Evolutionary conservation across 2,797 vertebrate genomes (phyloP).

Genomic region (Falco naumanni): DNA sequence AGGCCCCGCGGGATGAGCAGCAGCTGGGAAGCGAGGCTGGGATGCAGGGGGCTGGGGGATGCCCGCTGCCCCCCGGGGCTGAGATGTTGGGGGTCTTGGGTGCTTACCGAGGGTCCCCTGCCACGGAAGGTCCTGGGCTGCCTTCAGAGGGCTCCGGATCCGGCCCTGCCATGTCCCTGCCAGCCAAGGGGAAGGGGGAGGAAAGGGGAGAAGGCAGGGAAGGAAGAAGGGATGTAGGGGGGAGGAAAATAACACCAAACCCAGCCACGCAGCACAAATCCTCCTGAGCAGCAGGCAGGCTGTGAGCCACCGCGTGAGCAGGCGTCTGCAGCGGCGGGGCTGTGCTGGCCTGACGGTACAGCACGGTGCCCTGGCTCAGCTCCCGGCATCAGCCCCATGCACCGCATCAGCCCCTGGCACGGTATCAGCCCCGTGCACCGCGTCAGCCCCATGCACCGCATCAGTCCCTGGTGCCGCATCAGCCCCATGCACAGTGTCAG

Average conservation of each 20-base stretch:
- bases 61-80: background rate
- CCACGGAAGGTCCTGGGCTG: background rate
- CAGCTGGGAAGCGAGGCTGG: slow-evolving; percentile 38
- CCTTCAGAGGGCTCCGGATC: background rate
- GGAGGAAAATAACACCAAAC: background rate
- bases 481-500: background rate
- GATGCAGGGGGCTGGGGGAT: background rate
- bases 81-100: background rate
- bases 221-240: background rate
- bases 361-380: rapidly evolving
- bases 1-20: slow-evolving; percentile 23
- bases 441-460: background rate
- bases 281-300: slow-evolving; percentile 49
- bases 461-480: rapidly evolving
- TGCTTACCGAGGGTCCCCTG: background rate
- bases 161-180: background rate
- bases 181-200: background rate
- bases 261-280: slow-evolving; percentile 52
- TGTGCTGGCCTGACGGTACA: background rate
- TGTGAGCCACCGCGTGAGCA: rapidly evolving
- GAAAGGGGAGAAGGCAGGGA: background rate
- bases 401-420: rapidly evolving
- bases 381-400: rapidly evolving
- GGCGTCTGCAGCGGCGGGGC: background rate
- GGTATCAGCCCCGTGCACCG: rapidly evolving